Conservation (phyloP, 2,888 invertebrate species). For the Parelbella ahira region DNA sequence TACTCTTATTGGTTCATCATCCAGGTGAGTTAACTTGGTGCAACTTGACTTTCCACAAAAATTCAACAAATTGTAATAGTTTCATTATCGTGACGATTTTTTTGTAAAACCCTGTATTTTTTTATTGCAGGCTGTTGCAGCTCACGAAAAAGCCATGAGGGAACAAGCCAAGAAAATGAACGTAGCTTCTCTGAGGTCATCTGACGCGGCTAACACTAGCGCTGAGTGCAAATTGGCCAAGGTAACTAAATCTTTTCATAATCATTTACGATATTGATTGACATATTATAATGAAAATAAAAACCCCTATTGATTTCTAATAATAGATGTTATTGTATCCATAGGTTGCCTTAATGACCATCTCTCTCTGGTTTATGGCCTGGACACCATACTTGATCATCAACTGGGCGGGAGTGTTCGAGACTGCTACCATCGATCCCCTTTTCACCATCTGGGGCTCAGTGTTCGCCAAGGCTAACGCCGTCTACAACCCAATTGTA, state of each 20-base stretch:
- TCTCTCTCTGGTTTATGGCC: slow-evolving; percentile 94
- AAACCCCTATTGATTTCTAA: no score
- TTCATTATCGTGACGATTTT: no score
- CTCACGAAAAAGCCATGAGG: slow-evolving; percentile 92
- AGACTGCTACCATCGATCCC: slow-evolving; percentile 86
- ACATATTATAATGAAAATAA: no score
- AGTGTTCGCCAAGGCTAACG: slow-evolving; percentile 94
- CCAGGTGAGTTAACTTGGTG: slow-evolving; percentile 71
- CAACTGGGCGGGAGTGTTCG: slow-evolving; percentile 90
- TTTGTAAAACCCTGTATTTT: no score
- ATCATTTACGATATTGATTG: no score
- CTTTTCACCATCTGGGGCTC: slow-evolving; percentile 94
- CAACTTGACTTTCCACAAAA: no score
- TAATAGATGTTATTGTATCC: no score
- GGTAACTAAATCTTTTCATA: no score
- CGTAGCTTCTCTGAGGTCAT: slow-evolving; percentile 91
- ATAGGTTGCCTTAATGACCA: slow-evolving; percentile 92
- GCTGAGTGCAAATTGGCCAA: slow-evolving; percentile 94
- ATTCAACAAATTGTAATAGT: no score
- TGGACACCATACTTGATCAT: slow-evolving; percentile 95
- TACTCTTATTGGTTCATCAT: slow-evolving; percentile 95
- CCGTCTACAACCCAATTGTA: slow-evolving; percentile 94
- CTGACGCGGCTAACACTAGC: slow-evolving; percentile 88
- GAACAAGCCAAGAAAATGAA: slow-evolving; percentile 97
- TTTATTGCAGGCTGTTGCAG: slow-evolving; percentile 84